A percentile compares a stretch with the other conserved stretches of the same genome.
phyloP scores from a whole-genome alignment of 2,888 invertebrate species.

The Cantharis rufa region DNA sequence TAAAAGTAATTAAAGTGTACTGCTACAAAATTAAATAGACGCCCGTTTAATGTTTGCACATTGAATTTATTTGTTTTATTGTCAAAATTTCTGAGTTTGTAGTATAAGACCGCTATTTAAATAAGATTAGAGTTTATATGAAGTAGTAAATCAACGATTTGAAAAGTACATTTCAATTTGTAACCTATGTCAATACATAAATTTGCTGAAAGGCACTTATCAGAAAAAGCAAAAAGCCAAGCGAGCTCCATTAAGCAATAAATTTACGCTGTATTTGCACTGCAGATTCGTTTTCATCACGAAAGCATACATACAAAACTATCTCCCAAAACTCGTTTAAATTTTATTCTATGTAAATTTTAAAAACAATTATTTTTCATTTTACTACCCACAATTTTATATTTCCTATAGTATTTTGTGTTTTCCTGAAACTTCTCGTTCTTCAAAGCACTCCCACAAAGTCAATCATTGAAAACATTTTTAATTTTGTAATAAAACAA shows the following conservation, averaged over 20 bases:
- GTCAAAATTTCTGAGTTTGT: neutral
- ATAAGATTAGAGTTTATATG: constrained; percentile 33
- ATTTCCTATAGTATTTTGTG: neutral
- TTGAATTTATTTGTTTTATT: neutral
- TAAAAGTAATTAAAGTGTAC: neutral
- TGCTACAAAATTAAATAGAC: neutral
- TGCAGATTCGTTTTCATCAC: constrained; percentile 32
- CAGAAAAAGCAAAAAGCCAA: constrained; percentile 38
- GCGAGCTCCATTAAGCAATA: constrained; percentile 42
- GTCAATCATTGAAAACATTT: neutral
- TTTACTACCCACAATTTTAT: neutral
- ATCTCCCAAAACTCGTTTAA: constrained; percentile 20
- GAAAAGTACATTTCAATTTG: constrained; percentile 45
- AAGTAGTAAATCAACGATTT: constrained; percentile 43
- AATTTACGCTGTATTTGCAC: constrained; percentile 37
- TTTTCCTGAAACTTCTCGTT: neutral
- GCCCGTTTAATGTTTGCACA: neutral
- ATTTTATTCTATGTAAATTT: constrained; percentile 20
- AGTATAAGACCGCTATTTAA: constrained; percentile 12
- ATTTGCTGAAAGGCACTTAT: constrained; percentile 44
- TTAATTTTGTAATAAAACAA: too few species aligned
- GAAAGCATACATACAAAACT: constrained; percentile 31
- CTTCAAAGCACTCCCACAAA: too few species aligned
- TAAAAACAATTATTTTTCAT: neutral
- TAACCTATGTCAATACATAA: constrained; percentile 45